Evolutionary conservation across 2,888 invertebrate species (phyloP).

Genomic region (Acanthosepion esculentum): DNA sequence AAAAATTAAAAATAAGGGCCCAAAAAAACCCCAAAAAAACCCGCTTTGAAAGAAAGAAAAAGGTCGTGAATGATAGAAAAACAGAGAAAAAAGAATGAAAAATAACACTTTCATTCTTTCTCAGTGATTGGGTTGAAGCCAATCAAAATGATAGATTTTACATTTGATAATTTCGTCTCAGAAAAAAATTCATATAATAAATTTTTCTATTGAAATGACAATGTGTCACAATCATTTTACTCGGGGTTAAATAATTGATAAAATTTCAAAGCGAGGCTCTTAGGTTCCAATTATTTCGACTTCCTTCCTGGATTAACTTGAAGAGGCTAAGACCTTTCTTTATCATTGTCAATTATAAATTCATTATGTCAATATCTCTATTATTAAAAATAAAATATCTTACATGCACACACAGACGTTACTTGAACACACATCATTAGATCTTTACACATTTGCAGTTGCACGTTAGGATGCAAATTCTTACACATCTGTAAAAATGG

Average conservation of each 20-base stretch:
- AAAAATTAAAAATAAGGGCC: too few species aligned
- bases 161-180: neutral
- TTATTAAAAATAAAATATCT: neutral
- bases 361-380: neutral
- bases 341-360: neutral
- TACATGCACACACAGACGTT: neutral
- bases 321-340: neutral
- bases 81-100: neutral
- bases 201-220: neutral
- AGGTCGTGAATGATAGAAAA: neutral
- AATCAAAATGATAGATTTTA: neutral
- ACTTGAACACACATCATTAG: neutral
- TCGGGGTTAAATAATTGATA: neutral
- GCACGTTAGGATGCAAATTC: too few species aligned
- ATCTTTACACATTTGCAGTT: too few species aligned
- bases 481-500: too few species aligned
- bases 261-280: neutral
- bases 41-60: neutral
- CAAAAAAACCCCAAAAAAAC: too few species aligned
- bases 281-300: neutral
- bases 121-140: too few species aligned
- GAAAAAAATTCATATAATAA: neutral
- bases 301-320: too few species aligned
- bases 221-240: neutral
- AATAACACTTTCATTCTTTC: neutral